These are phyloP conservation scores for Myoxocephalus aenaeus DNA, from an alignment of 2,797 vertebrate species.

Conservation along the genomic window DNA sequence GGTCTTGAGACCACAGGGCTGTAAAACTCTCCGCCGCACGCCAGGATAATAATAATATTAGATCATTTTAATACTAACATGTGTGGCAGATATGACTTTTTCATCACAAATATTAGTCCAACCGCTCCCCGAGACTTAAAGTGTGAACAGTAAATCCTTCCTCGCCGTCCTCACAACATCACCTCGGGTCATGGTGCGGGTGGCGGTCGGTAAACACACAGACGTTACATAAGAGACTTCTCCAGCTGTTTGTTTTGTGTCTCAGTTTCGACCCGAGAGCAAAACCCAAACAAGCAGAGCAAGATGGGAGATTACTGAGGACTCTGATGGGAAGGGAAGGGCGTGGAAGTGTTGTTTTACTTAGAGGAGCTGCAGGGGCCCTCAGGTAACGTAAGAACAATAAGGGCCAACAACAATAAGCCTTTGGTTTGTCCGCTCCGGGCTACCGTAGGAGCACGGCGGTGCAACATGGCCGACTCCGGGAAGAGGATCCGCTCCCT, in stretches of 20 bases:
- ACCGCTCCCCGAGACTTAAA: background rate
- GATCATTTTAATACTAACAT: conserved; percentile 6
- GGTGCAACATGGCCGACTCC: too few species aligned
- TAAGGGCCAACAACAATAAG: too few species aligned
- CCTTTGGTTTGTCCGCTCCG: background rate
- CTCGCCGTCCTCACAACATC: conserved; percentile 39
- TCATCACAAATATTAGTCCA: conserved; percentile 15
- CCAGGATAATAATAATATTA: conserved; percentile 16
- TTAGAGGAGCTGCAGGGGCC: too few species aligned
- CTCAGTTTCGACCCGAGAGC: conserved; percentile 62
- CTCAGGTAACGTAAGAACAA: background rate
- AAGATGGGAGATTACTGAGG: conserved; percentile 68
- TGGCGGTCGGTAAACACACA: conserved; percentile 59
- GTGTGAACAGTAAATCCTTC: conserved; percentile 54
- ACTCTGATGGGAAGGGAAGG: conserved; percentile 43
- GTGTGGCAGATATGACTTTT: background rate
- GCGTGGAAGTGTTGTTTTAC: background rate
- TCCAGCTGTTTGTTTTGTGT: conserved; percentile 68
- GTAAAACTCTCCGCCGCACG: conserved; percentile 30
- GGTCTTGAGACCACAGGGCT: conserved; percentile 27
- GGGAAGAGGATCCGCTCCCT: too few species aligned
- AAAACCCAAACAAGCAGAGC: conserved; percentile 80
- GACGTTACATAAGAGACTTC: conserved; percentile 67
- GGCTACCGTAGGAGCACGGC: background rate
- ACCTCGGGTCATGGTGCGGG: conserved; percentile 54